These are phyloP conservation scores for Andrena cerasifolii DNA, from an alignment of 1,140 invertebrate species.

Conservation along the genomic window DNA sequence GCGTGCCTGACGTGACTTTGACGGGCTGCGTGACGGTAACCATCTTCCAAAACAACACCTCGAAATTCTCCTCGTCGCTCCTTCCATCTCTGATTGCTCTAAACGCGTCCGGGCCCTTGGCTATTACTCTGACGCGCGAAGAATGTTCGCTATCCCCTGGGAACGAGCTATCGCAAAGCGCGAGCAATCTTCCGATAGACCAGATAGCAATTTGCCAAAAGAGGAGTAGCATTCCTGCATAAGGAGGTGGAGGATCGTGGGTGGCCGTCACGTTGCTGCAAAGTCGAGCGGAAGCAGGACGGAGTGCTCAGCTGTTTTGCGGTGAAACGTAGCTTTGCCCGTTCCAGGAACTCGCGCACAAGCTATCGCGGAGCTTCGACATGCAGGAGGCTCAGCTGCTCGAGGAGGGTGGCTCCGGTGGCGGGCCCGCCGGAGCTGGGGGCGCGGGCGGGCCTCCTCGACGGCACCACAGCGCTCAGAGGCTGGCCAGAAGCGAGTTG, in stretches of 20 bases:
- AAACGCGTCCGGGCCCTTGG: no score
- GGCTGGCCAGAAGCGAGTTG: slow-evolving; percentile 78
- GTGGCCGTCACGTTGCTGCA: slow-evolving; percentile 33
- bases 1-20: slow-evolving; percentile 26
- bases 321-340: slow-evolving; percentile 62
- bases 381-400: slow-evolving; percentile 92
- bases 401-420: slow-evolving; percentile 86
- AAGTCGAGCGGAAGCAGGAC: slow-evolving; percentile 4
- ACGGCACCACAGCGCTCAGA: slow-evolving; percentile 78
- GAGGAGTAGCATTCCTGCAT: no score
- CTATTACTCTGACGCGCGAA: no score
- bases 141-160: no score
- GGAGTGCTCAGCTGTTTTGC: neutral
- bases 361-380: slow-evolving; percentile 91
- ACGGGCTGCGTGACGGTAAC: slow-evolving; percentile 48
- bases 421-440: slow-evolving; percentile 81
- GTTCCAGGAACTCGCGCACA: slow-evolving; percentile 90
- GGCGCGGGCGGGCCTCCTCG: slow-evolving; percentile 81
- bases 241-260: neutral
- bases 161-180: no score
- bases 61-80: neutral
- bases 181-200: no score
- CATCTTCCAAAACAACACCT: neutral
- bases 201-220: no score
- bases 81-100: neutral